phyloP scores from a whole-genome alignment of 1,140 invertebrate species.

The Steinernema khuongi region DNA sequence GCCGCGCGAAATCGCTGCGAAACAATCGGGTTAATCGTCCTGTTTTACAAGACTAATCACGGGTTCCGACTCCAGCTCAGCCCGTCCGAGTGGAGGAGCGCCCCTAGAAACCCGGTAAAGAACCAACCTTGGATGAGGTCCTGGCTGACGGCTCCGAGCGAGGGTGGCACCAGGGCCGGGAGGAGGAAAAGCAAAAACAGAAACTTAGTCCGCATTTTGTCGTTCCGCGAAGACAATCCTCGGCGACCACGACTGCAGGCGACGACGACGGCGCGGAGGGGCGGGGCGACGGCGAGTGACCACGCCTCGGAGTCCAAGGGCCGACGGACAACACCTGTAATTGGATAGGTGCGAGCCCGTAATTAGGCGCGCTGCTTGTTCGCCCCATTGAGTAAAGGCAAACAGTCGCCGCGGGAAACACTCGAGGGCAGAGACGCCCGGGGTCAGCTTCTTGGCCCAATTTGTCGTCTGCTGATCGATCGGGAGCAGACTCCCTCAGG shows the following conservation, averaged over 20 bases:
- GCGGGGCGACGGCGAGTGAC: not conserved
- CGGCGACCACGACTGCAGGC: not conserved
- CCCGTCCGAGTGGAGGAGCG: too few species aligned
- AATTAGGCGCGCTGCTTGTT: not conserved
- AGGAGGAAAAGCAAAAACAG: not conserved
- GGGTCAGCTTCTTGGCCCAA: too few species aligned
- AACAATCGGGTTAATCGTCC: too few species aligned
- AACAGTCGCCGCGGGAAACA: not conserved
- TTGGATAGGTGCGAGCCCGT: not conserved
- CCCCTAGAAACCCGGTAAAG: not conserved
- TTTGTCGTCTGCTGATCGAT: conserved; percentile 9
- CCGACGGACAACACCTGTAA: not conserved
- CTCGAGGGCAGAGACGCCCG: too few species aligned
- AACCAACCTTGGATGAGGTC: not conserved
- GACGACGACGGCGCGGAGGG: not conserved
- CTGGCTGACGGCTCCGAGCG: not conserved
- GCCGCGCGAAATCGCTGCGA: not conserved
- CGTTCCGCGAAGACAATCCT: not conserved
- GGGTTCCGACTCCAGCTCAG: too few species aligned
- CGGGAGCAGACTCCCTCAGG: not conserved
- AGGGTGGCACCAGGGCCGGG: not conserved
- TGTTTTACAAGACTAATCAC: too few species aligned
- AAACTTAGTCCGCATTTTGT: not conserved
- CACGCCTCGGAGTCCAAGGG: not conserved
- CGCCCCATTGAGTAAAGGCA: not conserved